These are phyloP conservation scores for Acrocephalus scirpaceus DNA, from an alignment of 2,797 vertebrate species.

Conservation along the genomic window DNA sequence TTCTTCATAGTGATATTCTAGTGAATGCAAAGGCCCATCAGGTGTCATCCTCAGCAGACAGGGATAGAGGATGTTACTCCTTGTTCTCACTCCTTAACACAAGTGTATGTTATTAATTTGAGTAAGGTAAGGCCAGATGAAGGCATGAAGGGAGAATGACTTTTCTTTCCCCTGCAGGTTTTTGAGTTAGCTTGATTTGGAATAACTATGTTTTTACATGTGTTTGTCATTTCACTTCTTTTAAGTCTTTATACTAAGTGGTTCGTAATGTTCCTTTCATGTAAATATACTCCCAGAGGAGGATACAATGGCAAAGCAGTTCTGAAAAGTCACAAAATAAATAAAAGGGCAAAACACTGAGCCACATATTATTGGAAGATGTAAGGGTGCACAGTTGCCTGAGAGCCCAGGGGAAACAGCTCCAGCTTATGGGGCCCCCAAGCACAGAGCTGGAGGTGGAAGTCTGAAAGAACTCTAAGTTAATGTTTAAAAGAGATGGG, in stretches of 20 bases:
- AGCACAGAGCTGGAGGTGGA: background rate
- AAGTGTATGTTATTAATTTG: background rate
- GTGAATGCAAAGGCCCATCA: background rate
- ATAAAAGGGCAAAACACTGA: background rate
- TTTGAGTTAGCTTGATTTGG: background rate
- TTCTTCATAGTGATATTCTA: background rate
- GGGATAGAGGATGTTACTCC: background rate
- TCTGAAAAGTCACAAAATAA: conserved; percentile 28
- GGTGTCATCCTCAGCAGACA: background rate
- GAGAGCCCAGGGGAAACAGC: background rate
- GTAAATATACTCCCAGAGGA: conserved; percentile 33
- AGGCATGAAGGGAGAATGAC: background rate
- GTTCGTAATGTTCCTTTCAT: conserved; percentile 41
- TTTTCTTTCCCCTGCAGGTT: background rate
- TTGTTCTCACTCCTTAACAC: background rate
- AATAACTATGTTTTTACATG: background rate
- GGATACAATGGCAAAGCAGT: background rate
- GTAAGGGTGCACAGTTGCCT: background rate
- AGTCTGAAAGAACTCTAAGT: background rate
- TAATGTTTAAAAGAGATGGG: background rate
- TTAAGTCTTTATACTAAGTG: background rate
- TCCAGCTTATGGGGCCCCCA: background rate
- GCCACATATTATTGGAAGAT: background rate
- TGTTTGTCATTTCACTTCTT: conserved; percentile 29
- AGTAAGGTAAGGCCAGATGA: background rate